Conservation (phyloP, 2,797 vertebrate genomes). For the Galagoides demidoff region DNA sequence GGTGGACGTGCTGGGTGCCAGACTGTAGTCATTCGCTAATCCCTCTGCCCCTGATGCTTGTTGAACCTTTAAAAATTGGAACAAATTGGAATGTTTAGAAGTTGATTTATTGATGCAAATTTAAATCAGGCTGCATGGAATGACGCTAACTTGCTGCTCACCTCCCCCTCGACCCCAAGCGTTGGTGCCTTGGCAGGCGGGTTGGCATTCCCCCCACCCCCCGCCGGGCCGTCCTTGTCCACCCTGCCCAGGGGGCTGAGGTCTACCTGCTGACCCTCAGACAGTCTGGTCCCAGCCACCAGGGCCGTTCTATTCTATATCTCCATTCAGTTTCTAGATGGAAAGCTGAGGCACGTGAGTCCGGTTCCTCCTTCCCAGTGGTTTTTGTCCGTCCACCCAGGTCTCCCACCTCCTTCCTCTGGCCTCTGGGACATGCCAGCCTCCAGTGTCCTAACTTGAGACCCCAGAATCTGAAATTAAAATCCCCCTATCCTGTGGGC, state of each 20-base stretch:
- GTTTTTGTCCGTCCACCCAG: not conserved
- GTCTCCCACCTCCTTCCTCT: not conserved
- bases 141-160: too few relatives aligned
- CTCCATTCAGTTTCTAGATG: not conserved
- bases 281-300: not conserved
- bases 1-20: fast-evolving
- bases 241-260: too few relatives aligned
- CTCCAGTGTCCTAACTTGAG: slow-evolving; percentile 11
- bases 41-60: not conserved
- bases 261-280: not conserved
- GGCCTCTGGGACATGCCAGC: not conserved
- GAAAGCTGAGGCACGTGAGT: not conserved
- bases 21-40: not conserved
- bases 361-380: not conserved
- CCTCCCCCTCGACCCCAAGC: not conserved
- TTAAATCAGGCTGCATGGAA: not conserved
- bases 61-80: not conserved
- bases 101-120: not conserved
- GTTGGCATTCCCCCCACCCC: fast-evolving
- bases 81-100: not conserved
- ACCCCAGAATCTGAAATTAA: slow-evolving; percentile 53
- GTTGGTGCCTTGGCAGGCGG: not conserved
- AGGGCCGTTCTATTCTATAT: fast-evolving
- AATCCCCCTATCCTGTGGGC: not conserved
- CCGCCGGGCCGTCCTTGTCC: not conserved